phyloP scores from a whole-genome alignment of 2,797 vertebrate species.

The Hippoglossus hippoglossus region DNA sequence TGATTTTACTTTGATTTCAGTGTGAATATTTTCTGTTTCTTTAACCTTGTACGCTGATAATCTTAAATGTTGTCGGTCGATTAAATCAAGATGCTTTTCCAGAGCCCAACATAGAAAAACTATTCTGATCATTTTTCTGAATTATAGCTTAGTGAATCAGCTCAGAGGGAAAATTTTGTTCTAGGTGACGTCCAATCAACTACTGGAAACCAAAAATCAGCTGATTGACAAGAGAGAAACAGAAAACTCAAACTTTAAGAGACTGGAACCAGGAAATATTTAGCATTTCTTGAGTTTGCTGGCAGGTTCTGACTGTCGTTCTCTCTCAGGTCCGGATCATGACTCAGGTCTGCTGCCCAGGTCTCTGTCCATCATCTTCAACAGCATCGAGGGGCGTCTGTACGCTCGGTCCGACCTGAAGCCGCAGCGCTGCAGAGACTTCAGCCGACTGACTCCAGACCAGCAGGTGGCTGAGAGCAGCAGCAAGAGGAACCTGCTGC shows the following conservation, averaged over 20 bases:
- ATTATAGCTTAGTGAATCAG: not conserved
- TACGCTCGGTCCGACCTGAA: constrained; percentile 89
- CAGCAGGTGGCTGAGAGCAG: constrained; percentile 87
- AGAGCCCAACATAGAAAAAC: not conserved
- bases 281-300: not conserved
- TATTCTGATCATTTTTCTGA: too few species aligned
- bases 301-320: not conserved
- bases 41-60: not conserved
- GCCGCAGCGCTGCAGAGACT: constrained; percentile 91
- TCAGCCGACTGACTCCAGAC: constrained; percentile 86
- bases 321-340: constrained; percentile 88
- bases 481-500: constrained; percentile 80
- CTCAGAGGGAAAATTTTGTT: not conserved
- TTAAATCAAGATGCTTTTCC: too few species aligned
- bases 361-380: constrained; percentile 90
- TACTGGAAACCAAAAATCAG: too few species aligned
- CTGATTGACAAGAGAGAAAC: too few species aligned
- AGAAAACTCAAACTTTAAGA: not conserved
- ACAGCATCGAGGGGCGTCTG: constrained; percentile 84
- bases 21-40: not conserved
- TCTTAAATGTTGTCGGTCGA: too few species aligned
- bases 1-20: not conserved
- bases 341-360: constrained; percentile 91
- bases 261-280: not conserved
- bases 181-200: not conserved